Evolutionary conservation across 2,113 vertebrate species (phyloP).

Genomic region (Pangasianodon gigas): DNA sequence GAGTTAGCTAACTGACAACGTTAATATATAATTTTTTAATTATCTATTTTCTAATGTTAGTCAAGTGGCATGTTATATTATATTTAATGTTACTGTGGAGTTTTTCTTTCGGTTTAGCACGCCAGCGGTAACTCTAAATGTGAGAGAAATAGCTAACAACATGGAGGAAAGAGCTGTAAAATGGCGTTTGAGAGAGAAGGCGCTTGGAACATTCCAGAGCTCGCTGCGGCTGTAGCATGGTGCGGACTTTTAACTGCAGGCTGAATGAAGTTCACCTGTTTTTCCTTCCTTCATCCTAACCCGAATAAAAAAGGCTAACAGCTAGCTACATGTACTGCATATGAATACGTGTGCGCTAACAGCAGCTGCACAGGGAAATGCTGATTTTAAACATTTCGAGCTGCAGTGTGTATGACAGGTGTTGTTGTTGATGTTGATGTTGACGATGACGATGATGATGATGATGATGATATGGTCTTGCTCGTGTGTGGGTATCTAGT

Average conservation of each 20-base stretch:
- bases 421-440: not conserved
- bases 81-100: not conserved
- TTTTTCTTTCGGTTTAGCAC: not conserved
- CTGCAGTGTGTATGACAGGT: not conserved
- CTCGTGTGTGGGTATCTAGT: not conserved
- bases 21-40: too few relatives aligned
- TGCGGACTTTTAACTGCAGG: not conserved
- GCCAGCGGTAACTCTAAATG: not conserved
- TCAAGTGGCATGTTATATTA: too few relatives aligned
- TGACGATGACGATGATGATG: not conserved
- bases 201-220: conserved; percentile 46
- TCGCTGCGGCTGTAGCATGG: not conserved
- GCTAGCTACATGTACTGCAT: not conserved
- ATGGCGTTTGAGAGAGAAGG: conserved; percentile 53
- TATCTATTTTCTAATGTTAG: not conserved
- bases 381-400: not conserved
- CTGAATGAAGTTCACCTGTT: not conserved
- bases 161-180: conserved; percentile 58
- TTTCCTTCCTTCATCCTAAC: not conserved
- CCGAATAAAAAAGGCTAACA: not conserved
- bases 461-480: not conserved
- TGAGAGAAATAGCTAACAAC: conserved; percentile 40
- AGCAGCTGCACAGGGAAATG: not conserved
- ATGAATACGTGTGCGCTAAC: not conserved
- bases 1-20: not conserved